Evolutionary conservation across 2,113 vertebrate genomes (phyloP).

Genomic region (Haliaeetus leucogaster): DNA sequence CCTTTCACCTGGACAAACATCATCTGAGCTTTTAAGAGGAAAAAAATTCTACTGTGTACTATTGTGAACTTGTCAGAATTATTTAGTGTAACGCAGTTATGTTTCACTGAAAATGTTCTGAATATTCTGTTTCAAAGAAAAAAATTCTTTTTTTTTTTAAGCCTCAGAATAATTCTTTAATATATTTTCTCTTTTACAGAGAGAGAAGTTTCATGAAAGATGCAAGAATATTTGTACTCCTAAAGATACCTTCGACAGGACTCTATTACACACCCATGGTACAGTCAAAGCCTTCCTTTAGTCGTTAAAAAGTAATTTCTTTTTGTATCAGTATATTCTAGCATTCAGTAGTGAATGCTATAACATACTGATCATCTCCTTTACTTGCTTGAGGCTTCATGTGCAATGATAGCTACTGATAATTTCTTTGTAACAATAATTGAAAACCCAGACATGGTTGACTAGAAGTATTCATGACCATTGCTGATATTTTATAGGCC

Average conservation of each 20-base stretch:
- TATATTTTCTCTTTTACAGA: slow-evolving; percentile 74
- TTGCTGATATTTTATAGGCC: background rate
- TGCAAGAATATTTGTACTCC: slow-evolving; percentile 87
- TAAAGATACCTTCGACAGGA: slow-evolving; percentile 86
- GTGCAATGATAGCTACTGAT: background rate
- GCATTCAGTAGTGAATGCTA: background rate
- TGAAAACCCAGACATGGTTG: background rate
- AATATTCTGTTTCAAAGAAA: background rate
- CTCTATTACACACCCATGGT: slow-evolving; percentile 85
- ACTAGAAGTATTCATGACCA: background rate
- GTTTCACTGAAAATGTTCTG: background rate
- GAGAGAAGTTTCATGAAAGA: slow-evolving; percentile 90
- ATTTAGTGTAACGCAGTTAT: background rate
- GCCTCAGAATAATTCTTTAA: slow-evolving; percentile 8
- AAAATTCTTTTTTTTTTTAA: background rate
- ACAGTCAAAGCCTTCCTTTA: slow-evolving; percentile 21
- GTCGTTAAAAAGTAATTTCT: background rate
- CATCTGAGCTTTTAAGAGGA: background rate
- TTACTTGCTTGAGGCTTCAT: background rate
- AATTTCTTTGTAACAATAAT: background rate
- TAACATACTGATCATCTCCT: background rate
- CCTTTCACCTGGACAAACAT: background rate
- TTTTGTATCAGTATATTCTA: background rate
- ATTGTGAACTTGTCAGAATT: background rate
- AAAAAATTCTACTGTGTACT: background rate